Evolutionary conservation across 2,888 invertebrate species (phyloP), one percentile per base, ranked within the genome.

Genomic region (Bellardia bayeri): DNA sequence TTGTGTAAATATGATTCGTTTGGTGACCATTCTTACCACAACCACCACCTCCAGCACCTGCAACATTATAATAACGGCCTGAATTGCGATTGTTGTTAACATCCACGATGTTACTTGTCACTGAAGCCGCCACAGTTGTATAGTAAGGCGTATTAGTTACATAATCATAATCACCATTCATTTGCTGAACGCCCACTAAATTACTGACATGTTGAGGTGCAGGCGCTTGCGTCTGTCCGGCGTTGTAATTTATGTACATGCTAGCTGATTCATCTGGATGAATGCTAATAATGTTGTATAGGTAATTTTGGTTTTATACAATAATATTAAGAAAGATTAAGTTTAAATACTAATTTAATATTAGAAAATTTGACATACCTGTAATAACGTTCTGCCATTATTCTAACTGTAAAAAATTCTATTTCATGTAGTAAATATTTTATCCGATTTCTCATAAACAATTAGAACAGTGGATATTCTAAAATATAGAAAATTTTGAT

Each of bases 361-460:
- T 33, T 58, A 54, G 71, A 66, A 64, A 63, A 40, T 64, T 83
- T 75, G 71, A 90, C 89, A 87, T 79, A 91, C 91, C 91, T 89
- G 88, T 90, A 91, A 68, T 90, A 89, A 82, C 90, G 90, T 64
- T 91, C 91, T 81, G 90, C 88, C 91, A 91, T 91, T 56, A 84
- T 78, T 82, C 64, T 14, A 74, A 84, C n/a, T 81, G 64, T 61
- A 63, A 16, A 45, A 45, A 45, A 71, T 58, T 75, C 51, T 0
- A 49, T 75, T 81, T 76, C 40, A 64, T 74, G 8, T 40, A 51
- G 1, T 37, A 56, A 78, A 8, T 72, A 45, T 14, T 72, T 16
- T 13, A 45, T 56, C 16, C 8, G 51, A 42, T 66, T 69, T 54
- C 40, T 51, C 30, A 76, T 37, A 81, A 37, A 49, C 54, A 37